These are phyloP conservation scores for Brachyptera putata DNA, from an alignment of 2,888 invertebrate species.

Conservation along the genomic window DNA sequence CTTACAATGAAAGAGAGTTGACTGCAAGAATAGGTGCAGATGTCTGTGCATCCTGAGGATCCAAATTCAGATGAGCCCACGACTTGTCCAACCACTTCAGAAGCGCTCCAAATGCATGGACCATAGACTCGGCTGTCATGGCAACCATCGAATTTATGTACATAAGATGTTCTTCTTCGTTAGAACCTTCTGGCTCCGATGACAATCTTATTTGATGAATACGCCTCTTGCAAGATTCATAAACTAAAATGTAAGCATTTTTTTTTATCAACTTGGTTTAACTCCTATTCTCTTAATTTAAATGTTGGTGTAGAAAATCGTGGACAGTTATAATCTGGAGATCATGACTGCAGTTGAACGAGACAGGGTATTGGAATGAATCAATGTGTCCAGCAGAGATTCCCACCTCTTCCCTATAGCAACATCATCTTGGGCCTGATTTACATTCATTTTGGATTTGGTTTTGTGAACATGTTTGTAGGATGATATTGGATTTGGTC, in stretches of 20 bases:
- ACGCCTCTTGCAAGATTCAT: slow-evolving; percentile 54
- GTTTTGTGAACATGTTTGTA: no score
- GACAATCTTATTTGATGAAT: slow-evolving; percentile 53
- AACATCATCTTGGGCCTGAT: no score
- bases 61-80: slow-evolving; percentile 48
- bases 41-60: slow-evolving; percentile 40
- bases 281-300: neutral
- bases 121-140: slow-evolving; percentile 56
- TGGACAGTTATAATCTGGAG: slow-evolving; percentile 26
- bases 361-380: no score
- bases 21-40: slow-evolving; percentile 49
- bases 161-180: slow-evolving; percentile 52
- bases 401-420: no score
- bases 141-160: slow-evolving; percentile 61
- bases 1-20: slow-evolving; percentile 60
- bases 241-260: slow-evolving; percentile 43
- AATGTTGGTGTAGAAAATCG: neutral
- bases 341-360: no score
- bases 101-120: slow-evolving; percentile 68
- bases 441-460: no score
- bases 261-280: no score
- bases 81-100: slow-evolving; percentile 65
- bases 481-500: no score
- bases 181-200: slow-evolving; percentile 50
- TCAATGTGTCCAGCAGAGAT: no score